These are phyloP conservation scores for Synergus japonicus DNA, from an alignment of 2,888 invertebrate species.

Conservation along the genomic window DNA sequence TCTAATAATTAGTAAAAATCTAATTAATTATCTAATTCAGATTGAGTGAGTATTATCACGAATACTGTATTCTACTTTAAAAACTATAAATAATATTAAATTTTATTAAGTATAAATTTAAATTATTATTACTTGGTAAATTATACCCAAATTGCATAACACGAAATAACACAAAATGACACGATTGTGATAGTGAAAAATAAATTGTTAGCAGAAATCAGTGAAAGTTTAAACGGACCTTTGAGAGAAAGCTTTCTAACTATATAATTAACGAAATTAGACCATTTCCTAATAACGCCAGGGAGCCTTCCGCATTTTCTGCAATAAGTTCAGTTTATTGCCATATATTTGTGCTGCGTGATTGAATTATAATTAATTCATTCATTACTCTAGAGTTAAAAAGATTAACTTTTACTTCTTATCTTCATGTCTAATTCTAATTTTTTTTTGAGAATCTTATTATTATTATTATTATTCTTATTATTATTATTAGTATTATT, in stretches of 20 bases:
- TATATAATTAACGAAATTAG: slow-evolving; percentile 34
- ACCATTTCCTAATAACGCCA: slow-evolving; percentile 10
- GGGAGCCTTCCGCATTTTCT: slow-evolving; percentile 22
- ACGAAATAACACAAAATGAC: background rate
- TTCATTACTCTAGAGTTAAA: background rate
- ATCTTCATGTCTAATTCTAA: background rate
- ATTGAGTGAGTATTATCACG: too few species aligned
- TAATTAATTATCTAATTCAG: too few species aligned
- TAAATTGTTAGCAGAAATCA: slow-evolving; percentile 1
- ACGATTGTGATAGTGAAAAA: background rate
- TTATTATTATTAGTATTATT: too few species aligned
- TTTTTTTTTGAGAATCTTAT: background rate
- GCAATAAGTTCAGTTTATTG: background rate
- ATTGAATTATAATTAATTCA: slow-evolving; percentile 13
- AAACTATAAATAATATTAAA: too few species aligned
- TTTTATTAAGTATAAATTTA: too few species aligned
- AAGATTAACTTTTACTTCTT: slow-evolving; percentile 21
- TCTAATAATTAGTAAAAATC: too few species aligned
- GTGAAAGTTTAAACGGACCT: slow-evolving; percentile 5
- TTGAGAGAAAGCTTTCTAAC: slow-evolving; percentile 1
- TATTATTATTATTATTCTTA: too few species aligned
- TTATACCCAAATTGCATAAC: background rate
- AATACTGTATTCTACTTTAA: too few species aligned
- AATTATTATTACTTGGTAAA: too few species aligned
- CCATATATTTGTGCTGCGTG: background rate